Evolutionary conservation across 35 echinoderm and acorn worm species (phyloP), one percentile per base, ranked within the genome.

Genomic region (Ophioderma brevispina): DNA sequence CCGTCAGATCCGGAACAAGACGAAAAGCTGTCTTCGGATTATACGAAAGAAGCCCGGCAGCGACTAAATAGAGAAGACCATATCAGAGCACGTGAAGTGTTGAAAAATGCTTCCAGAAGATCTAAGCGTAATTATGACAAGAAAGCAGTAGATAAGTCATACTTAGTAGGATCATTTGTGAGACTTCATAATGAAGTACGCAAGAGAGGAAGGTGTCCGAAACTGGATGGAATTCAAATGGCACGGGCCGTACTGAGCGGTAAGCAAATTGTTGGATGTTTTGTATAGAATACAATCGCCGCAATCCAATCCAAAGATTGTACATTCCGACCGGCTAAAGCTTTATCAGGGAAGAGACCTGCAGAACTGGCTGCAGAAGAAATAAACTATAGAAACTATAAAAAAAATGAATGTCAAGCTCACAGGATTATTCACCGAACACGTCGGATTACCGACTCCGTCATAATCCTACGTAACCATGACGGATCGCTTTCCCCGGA

Each of bases 61-160:
- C 34, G 36, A 30, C 37, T 82, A 28, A 1, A n/a, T n/a, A n/a
- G 43, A 49, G 40, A 83, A 33, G 86, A 40, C n/a, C 87, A 82
- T 39, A 38, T n/a, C 34, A 52, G 30, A 21, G 80, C 92, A 25
- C 40, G 87, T 78, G 59, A 89, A 34, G 56, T 81, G 39, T 37
- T 84, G 13, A 32, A 64, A 82, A 28, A 30, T 11, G 86, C 50
- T 36, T 75, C 77, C 21, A 19, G 52, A 15, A 34, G 55, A 39
- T 77, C 90, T 14, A 90, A 91, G 30, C 75, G 76, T n/a, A 80
- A 80, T n/a, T 94, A 94, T 79, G 92, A 94, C 38, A 32, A 34
- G 1, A 77, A 15, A 11, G 49, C 70, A 33, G 41, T 11, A 75
- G 18, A 1, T 14, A 35, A 32, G 32, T 0, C 86, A 37, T 38